Evolutionary conservation across 2,888 invertebrate species (phyloP), one percentile per base, ranked within the genome.

Genomic region (Dynastes tityus): DNA sequence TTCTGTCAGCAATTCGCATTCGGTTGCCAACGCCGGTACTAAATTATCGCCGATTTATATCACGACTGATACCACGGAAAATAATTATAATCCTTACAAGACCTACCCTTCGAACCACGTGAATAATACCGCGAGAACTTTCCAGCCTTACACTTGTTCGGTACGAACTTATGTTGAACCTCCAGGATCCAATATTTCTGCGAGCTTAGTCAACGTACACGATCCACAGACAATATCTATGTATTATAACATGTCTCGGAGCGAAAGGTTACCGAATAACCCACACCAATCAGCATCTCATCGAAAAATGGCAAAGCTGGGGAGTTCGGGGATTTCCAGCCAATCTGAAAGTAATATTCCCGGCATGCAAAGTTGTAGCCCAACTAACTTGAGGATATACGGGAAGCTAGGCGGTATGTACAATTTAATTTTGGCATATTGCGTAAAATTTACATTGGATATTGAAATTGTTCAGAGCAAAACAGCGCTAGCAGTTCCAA

Each of bases 401-500:
- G 84, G 84, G 82, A 85, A 85, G 81, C 83, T 87, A 80, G 86
- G 87, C n/a, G 71, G 73, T 87, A 83, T 83, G 84, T 75, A 51
- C 22, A n/a, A 58, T 76, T 70, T n/a, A 11, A 55, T 6, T 55
- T 37, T 5, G 32, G 32, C 5, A 5, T 37, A 37, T 37, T 37
- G 4, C 32, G 32, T 37, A 4, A 37, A 37, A 37, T 32, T 32
- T 32, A 5, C 32, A 32, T 37, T 5, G 32, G 4, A 37, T 5
- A 37, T 37, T 37, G 32, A 5, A 37, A 37, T 8, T 65, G 45
- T 40, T 49, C 80, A 86, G 88, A 88, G 64, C 84, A 87, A 40
- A 89, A 89, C 80, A 88, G 88, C 82, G 94, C 94, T 22, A 95
- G 96, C 88, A 96, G 96, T 90, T 96, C 96, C 27, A 95, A 94